phyloP scores from a whole-genome alignment of 2,113 vertebrate genomes.

The Tylochromis polylepis region DNA sequence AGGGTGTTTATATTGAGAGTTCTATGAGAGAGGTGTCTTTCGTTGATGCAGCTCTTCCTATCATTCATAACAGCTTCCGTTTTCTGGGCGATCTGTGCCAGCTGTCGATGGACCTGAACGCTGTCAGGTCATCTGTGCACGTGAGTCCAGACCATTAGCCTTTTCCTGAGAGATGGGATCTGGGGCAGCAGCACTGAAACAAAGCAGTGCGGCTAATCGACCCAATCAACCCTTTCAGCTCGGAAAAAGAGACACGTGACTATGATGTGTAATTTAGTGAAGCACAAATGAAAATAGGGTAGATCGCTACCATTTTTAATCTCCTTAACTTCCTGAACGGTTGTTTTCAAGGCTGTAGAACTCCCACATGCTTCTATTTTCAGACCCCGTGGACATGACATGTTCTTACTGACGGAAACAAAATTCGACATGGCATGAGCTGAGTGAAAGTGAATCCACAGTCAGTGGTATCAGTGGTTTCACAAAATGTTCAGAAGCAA shows the following conservation, averaged over 20 bases:
- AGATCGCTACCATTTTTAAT: neutral
- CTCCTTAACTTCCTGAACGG: neutral
- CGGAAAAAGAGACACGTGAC: constrained; percentile 21
- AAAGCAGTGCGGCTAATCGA: constrained; percentile 27
- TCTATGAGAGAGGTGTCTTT: constrained; percentile 2
- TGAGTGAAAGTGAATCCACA: neutral
- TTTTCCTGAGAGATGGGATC: constrained; percentile 29
- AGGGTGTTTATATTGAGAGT: neutral
- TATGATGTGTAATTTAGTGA: neutral
- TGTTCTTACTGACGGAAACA: neutral
- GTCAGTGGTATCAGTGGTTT: neutral
- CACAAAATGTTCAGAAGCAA: neutral
- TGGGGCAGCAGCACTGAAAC: constrained; percentile 26
- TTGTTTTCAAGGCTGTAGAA: neutral
- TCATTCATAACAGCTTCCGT: constrained; percentile 46
- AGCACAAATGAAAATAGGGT: neutral
- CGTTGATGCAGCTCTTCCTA: constrained; percentile 48
- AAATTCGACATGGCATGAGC: neutral
- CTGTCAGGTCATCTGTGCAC: constrained; percentile 10
- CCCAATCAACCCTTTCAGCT: constrained; percentile 24
- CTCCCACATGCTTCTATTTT: neutral
- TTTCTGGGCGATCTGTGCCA: constrained; percentile 17
- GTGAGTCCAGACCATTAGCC: constrained; percentile 19
- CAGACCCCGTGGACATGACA: neutral
- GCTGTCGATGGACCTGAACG: constrained; percentile 2